Conservation (phyloP, 2,888 invertebrate species). For the Cyclophora punctaria region DNA sequence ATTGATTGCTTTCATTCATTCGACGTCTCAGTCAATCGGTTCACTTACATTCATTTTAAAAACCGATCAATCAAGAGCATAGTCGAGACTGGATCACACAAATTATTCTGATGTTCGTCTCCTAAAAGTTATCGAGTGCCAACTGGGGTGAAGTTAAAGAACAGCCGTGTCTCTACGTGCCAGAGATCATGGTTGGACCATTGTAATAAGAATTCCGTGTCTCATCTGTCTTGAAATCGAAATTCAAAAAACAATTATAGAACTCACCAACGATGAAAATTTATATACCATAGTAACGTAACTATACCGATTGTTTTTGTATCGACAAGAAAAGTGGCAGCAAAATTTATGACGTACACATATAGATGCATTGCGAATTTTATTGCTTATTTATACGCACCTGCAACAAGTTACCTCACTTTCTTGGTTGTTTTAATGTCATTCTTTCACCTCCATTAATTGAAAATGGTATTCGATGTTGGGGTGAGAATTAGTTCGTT, state of each 20-base stretch:
- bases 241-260: conserved; percentile 50
- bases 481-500: conserved; percentile 9
- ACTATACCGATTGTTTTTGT: conserved; percentile 5
- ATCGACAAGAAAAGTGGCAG: conserved; percentile 7
- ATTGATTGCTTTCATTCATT: neutral
- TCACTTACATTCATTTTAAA: conserved; percentile 12
- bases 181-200: conserved; percentile 56
- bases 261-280: conserved; percentile 29
- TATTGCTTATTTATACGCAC: conserved; percentile 29
- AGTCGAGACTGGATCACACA: conserved; percentile 32
- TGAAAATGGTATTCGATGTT: conserved; percentile 22
- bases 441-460: conserved; percentile 30
- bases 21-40: conserved; percentile 9
- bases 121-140: conserved; percentile 62
- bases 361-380: conserved; percentile 19
- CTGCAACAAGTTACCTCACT: conserved; percentile 25
- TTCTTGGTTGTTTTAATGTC: conserved; percentile 23
- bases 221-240: conserved; percentile 53
- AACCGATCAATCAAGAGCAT: conserved; percentile 26
- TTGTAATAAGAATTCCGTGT: conserved; percentile 61
- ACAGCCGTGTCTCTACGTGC: conserved; percentile 59
- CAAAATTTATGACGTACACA: conserved; percentile 7
- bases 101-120: conserved; percentile 51
- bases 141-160: conserved; percentile 59
- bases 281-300: conserved; percentile 25